phyloP scores from a whole-genome alignment of 2,888 invertebrate genomes.

The Melinopterus prodromus region DNA sequence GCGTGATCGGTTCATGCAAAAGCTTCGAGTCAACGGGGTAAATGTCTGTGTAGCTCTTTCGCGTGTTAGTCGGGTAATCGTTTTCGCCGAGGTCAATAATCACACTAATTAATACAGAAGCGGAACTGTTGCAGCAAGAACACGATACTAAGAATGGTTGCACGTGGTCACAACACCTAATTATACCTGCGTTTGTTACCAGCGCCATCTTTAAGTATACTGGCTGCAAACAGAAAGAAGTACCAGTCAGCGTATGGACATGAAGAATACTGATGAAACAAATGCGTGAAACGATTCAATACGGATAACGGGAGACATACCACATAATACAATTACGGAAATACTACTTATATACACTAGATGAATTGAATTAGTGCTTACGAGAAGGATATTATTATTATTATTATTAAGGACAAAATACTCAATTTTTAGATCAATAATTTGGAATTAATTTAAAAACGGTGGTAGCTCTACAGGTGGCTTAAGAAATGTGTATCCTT shows the following conservation, averaged over 20 bases:
- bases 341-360: neutral
- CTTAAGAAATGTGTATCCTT: no score
- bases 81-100: conserved; percentile 57
- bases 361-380: neutral
- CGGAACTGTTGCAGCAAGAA: conserved; percentile 60
- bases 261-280: neutral
- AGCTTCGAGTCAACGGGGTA: conserved; percentile 57
- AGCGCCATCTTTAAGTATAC: conserved; percentile 79
- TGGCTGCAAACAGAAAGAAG: conserved; percentile 68
- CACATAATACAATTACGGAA: neutral
- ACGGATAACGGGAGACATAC: neutral
- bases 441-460: no score
- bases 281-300: neutral
- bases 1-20: conserved; percentile 64
- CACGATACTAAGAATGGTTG: conserved; percentile 62
- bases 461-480: no score
- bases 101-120: conserved; percentile 59
- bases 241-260: neutral
- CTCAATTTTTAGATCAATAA: neutral
- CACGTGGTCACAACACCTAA: conserved; percentile 66
- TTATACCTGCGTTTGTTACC: conserved; percentile 79
- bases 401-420: neutral
- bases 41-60: conserved; percentile 51
- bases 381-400: neutral
- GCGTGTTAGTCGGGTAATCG: conserved; percentile 49